phyloP scores from a whole-genome alignment of 2,797 vertebrate species.

The Falco columbarius region DNA sequence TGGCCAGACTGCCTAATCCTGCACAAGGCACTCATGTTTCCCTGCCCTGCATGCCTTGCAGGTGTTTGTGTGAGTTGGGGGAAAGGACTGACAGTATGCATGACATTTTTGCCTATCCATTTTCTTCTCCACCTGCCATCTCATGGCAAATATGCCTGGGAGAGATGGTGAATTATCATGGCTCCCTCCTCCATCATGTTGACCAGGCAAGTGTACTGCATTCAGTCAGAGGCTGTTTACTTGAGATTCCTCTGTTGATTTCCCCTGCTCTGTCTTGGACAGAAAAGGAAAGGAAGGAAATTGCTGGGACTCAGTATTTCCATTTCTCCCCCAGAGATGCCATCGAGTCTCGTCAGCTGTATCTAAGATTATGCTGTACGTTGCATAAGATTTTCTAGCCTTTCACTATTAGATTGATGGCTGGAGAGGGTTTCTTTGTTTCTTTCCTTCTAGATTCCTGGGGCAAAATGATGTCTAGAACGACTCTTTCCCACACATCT shows the following conservation, averaged over 20 bases:
- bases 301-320: not conserved
- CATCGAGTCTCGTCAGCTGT: not conserved
- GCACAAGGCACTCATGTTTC: accelerated
- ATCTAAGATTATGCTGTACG: not conserved
- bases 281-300: not conserved
- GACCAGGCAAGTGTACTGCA: not conserved
- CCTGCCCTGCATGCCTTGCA: not conserved
- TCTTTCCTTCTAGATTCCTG: not conserved
- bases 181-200: accelerated
- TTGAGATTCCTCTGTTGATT: not conserved
- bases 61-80: not conserved
- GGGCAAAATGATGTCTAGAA: not conserved
- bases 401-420: not conserved
- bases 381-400: not conserved
- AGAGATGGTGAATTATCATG: not conserved
- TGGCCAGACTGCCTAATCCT: not conserved
- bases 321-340: not conserved
- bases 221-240: not conserved
- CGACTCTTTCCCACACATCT: not conserved
- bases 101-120: not conserved
- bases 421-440: not conserved
- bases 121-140: not conserved
- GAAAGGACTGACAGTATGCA: not conserved
- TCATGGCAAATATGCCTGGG: not conserved
- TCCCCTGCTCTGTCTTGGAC: not conserved